Evolutionary conservation across 2,888 invertebrate genomes (phyloP), one percentile per base, ranked within the genome.

Genomic region (Archaeoteleia sp.): DNA sequence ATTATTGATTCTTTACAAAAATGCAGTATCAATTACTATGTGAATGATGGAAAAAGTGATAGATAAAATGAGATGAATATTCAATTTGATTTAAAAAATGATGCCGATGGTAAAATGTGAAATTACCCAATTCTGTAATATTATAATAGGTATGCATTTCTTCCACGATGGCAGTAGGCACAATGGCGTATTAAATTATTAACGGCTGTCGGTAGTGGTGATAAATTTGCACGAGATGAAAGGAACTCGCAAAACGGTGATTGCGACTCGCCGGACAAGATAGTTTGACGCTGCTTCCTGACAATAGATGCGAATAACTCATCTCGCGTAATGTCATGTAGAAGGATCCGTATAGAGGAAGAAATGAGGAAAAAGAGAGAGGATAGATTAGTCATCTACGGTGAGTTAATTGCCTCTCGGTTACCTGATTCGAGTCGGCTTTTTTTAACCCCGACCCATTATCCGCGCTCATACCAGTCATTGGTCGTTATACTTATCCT

Each of bases 181-280:
- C 79, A 79, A 79, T 79, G 74, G 74, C 76, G 78, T 78, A 79
- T 79, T 68, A 63, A 68, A 68, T 68, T 68, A 68, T 68, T 79
- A 79, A 79, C 79, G 79, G 78, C 79, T 77, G 79, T 78, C 79
- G 78, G 79, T 79, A 67, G 61, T 30, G 46, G 55, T 69, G 70
- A 65, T 70, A 62, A 67, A 67, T 67, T 62, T 53, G 46, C 58
- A 14, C 40, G 53, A 57, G 67, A 53, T 58, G 62, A 67, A 65
- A 66, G 57, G 68, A 34, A 58, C 57, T 66, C 49, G 53, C 58
- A 62, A 62, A 66, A 62, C 63, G 70, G 70, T 63, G 60, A 57
- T 58, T 66, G 65, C 66, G 66, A 54, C 43, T 67, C 71, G 42
- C 43, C 43, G 67, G 48, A 54, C 63, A 51, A 55, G 63, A 70